phyloP scores from a whole-genome alignment of 2,797 vertebrate genomes.

The Hapalemur alaotrensis region DNA sequence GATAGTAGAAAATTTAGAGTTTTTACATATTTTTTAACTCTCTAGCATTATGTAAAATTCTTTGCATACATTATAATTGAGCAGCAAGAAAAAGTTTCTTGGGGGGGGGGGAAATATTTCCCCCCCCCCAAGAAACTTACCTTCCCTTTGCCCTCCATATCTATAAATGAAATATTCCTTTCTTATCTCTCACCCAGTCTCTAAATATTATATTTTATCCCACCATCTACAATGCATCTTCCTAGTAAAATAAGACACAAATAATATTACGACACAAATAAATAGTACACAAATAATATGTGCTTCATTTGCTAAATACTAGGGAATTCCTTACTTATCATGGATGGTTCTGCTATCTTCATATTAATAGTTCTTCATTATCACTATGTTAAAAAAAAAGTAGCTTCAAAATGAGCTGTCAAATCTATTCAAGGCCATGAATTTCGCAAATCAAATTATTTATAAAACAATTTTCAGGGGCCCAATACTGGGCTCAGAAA shows the following conservation, averaged over 20 bases:
- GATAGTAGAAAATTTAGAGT: background rate
- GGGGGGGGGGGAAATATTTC: no score
- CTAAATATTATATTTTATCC: slow-evolving; percentile 63
- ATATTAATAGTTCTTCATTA: background rate
- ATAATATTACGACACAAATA: slow-evolving; percentile 51
- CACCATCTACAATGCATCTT: slow-evolving; percentile 50
- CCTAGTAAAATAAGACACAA: slow-evolving; percentile 60
- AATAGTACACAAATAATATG: slow-evolving; percentile 52
- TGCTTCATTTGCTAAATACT: slow-evolving; percentile 63
- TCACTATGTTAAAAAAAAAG: background rate
- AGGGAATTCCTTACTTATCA: slow-evolving; percentile 25
- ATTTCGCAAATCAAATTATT: background rate
- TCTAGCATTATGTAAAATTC: background rate
- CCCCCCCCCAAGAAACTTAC: slow-evolving; percentile 28
- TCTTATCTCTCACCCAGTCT: background rate
- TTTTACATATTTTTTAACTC: background rate
- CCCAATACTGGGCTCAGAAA: background rate
- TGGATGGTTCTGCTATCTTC: background rate
- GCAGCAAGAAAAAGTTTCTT: background rate
- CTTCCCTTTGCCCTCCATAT: slow-evolving; percentile 15
- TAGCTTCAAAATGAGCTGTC: slow-evolving; percentile 3
- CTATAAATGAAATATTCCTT: slow-evolving; percentile 1
- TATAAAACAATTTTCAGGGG: background rate
- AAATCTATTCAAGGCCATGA: background rate
- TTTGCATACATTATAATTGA: background rate